A percentile compares a stretch with the other conserved stretches of the same genome.
Conservation (phyloP, 2,888 invertebrate genomes). For the Epistrophella euchroma region DNA sequence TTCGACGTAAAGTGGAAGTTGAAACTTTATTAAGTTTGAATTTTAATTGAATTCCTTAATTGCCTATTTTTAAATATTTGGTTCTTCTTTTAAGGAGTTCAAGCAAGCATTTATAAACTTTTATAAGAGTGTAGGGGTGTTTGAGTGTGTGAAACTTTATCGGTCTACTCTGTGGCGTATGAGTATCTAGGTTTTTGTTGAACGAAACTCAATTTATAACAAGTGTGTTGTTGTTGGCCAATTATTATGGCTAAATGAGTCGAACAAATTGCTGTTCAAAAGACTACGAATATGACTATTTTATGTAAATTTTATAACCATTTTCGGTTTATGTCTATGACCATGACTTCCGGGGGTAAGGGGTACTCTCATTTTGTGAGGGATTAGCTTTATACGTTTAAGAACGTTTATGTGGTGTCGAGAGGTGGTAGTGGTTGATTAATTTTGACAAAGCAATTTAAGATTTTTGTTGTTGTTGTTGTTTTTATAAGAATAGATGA, state of each 20-base stretch:
- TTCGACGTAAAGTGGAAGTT: background rate
- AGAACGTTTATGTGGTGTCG: background rate
- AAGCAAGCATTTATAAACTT: constrained; percentile 65
- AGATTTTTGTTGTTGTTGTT: background rate
- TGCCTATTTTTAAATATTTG: constrained; percentile 55
- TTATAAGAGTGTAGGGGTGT: background rate
- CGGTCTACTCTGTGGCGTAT: constrained; percentile 28
- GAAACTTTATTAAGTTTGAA: constrained; percentile 72
- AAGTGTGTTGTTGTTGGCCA: constrained; percentile 60
- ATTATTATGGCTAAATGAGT: constrained; percentile 62
- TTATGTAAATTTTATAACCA: constrained; percentile 67
- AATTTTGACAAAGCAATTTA: constrained; percentile 16
- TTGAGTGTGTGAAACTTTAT: constrained; percentile 7
- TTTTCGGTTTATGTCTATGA: constrained; percentile 46
- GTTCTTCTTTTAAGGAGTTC: constrained; percentile 1
- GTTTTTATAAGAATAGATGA: background rate
- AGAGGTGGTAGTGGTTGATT: background rate
- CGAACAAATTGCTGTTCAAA: constrained; percentile 61
- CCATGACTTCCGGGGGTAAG: background rate
- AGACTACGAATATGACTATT: constrained; percentile 62
- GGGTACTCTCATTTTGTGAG: background rate
- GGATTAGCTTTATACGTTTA: constrained; percentile 18
- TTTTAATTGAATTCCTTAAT: constrained; percentile 75
- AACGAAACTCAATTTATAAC: constrained; percentile 1
- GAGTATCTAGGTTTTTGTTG: constrained; percentile 21